Percentiles rank a stretch among this genome's conserved stretches.
phyloP scores from a whole-genome alignment of 1,140 invertebrate species.

The Papilio helenus region DNA sequence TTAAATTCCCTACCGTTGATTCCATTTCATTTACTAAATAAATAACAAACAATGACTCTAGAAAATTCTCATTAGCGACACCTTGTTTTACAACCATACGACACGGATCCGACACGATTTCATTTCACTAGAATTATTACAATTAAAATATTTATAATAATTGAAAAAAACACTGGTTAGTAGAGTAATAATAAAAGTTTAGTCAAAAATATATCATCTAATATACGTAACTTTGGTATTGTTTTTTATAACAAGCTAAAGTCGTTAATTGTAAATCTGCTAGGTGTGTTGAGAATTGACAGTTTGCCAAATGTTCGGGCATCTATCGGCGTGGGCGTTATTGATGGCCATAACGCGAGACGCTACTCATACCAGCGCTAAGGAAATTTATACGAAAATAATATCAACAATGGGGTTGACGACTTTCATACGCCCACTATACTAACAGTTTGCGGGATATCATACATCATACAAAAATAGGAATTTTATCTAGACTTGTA shows the following conservation, averaged over 20 bases:
- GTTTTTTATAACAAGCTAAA: conserved; percentile 20
- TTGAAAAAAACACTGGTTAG: not conserved
- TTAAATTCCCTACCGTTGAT: conserved; percentile 35
- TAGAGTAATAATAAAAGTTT: not conserved
- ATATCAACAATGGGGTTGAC: conserved; percentile 41
- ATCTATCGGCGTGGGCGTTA: conserved; percentile 60
- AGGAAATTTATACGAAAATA: conserved; percentile 41
- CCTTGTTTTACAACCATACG: conserved; percentile 42
- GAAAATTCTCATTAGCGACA: conserved; percentile 48
- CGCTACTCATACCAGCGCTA: conserved; percentile 34
- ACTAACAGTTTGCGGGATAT: conserved; percentile 1
- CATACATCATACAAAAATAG: not conserved
- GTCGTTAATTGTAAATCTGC: conserved; percentile 49
- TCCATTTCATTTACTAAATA: conserved; percentile 46
- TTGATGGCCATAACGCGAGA: conserved; percentile 56
- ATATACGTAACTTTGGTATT: not conserved
- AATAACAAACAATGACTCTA: conserved; percentile 50
- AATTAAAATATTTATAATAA: not conserved
- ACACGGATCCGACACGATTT: conserved; percentile 45
- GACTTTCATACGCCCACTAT: conserved; percentile 35
- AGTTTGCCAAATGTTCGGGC: conserved; percentile 67
- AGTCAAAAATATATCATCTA: too few relatives aligned
- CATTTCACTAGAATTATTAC: not conserved
- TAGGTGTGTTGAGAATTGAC: conserved; percentile 64
- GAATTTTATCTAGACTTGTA: not conserved